Evolutionary conservation across 2,113 vertebrate genomes (phyloP), one percentile per base, ranked within the genome.

Genomic region (Poecilia latipinna): DNA sequence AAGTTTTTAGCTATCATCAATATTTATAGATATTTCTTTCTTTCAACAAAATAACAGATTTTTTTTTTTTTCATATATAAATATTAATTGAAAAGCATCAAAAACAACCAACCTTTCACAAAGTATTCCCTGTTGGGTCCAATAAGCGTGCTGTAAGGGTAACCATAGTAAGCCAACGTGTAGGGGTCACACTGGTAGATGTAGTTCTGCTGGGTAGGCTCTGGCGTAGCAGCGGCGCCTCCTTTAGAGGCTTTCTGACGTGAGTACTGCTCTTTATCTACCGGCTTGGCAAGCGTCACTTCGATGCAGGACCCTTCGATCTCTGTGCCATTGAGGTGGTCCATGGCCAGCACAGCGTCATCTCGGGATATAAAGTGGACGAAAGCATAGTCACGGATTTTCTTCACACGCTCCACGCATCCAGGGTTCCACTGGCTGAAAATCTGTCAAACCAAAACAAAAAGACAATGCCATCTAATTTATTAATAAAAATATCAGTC

Each of bases 101-200:
- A 28, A 66, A 17, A 39, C 35, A 67, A 71, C 97, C 95, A 95
- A 99, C 98, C 98, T 99, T 99, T 99, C 83, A 98, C 95, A 72
- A 99, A 99, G 94, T 99, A 99, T 66, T 99, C 98, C 84, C 98
- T 94, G 94, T 99, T 99, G 88, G 98, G 98, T 87, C 98, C 98
- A 0, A 99, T 96, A 84, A 99, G 94, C 31, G 98, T 96, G 85
- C 93, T 99, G 94, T 99, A 99, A 1, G 97, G 97, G 84, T 99
- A 99, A 67, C 97, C 95, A 3, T 99, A 99, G 91, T 99, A 99
- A 0, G 98, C 95, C 78, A 99, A 89, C 0, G 97, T 95, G 90
- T 98, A 98, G 0, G 98, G 97, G 84, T 99, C 98, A 64, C 97
- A 99, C 68, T 98, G 96, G 91, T 99, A 99, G 86, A 99, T 93